Conservation (phyloP, 1,140 invertebrate genomes). For the Apis mellifera region DNA sequence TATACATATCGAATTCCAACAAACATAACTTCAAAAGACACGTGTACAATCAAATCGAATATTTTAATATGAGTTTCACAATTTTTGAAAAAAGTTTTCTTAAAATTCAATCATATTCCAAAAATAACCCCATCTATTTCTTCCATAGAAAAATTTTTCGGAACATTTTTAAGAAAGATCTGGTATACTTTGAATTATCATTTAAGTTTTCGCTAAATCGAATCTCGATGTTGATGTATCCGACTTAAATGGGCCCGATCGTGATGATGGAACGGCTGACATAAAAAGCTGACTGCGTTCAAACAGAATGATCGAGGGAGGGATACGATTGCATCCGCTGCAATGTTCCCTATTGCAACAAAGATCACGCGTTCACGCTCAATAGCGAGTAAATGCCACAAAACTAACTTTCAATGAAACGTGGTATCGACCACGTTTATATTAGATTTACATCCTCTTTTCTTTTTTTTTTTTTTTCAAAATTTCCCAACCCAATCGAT, state of each 20-base stretch:
- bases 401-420: neutral
- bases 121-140: too few species aligned
- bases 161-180: neutral
- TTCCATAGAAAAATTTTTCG: neutral
- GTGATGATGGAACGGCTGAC: conserved; percentile 1
- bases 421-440: too few species aligned
- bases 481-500: neutral
- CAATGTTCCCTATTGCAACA: neutral
- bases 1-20: too few species aligned
- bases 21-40: too few species aligned
- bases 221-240: neutral
- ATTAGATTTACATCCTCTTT: too few species aligned
- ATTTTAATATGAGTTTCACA: too few species aligned
- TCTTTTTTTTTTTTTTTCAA: neutral
- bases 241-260: neutral
- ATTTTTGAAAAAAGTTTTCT: too few species aligned
- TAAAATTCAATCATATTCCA: too few species aligned
- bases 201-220: neutral
- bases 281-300: neutral
- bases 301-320: conserved; percentile 4
- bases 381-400: neutral
- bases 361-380: too few species aligned
- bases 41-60: too few species aligned
- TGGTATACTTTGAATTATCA: neutral
- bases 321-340: neutral